Evolutionary conservation across 2,888 invertebrate genomes (phyloP), one percentile per base, ranked within the genome.

Genomic region (Polymixis lichenea): DNA sequence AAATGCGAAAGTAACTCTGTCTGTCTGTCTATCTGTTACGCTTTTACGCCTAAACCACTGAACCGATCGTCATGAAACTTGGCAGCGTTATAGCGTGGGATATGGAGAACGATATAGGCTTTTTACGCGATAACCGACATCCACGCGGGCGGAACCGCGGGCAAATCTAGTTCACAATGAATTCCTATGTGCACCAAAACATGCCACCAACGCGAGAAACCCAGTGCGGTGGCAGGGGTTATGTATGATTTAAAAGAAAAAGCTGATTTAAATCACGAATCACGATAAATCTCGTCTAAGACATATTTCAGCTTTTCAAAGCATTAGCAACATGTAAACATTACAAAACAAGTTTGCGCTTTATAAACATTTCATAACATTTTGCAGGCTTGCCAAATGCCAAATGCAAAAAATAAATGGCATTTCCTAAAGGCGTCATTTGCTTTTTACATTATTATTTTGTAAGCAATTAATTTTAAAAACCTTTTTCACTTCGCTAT

Each of bases 251-350:
- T 56, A 13, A 64, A 78, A 58, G n/a, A 64, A 64, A 66, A 77
- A 51, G 5, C 17, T 66, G 53, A 78, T 77, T 49, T 55, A 78
- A 25, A 25, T 62, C 51, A 32, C 55, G 32, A 43, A 25, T 62
- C 51, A 25, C 55, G 22, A 43, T 83, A 78, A 78, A 68, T 83
- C 56, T 83, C 19, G 6, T 65, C 22, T 28, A 32, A 32, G 64
- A 75, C 68, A 46, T 32, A 65, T 60, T 65, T 74, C 25, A 56
- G 46, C n/a, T 28, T 69, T 81, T 49, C n/a, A 75, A 85, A 69
- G 75, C 69, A 75, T 66, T 53, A 69, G 51, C 56, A 80, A 56
- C 32, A 85, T 64, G 64, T 81, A 85, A 85, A 85, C 75, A 80
- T 55, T 22, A 72, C 53, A 68, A 43, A 64, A 65, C 25, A 68